These are phyloP conservation scores for Blastobasis adustella DNA, from an alignment of 2,888 invertebrate genomes.

Conservation along the genomic window DNA sequence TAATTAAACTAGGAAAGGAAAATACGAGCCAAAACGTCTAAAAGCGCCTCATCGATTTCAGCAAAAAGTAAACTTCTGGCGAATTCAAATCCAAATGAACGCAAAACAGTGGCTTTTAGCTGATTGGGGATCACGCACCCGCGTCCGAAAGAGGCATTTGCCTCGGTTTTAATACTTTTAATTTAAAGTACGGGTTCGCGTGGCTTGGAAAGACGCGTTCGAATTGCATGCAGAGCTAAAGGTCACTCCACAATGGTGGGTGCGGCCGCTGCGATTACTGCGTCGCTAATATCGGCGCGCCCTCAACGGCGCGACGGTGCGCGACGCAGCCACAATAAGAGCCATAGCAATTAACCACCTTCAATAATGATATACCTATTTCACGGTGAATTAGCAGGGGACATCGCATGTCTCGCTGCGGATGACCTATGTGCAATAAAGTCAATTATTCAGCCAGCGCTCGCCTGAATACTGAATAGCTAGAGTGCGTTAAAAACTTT, in stretches of 20 bases:
- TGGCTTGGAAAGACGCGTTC: slow-evolving; percentile 3
- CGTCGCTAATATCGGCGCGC: slow-evolving; percentile 32
- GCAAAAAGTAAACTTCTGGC: too few species aligned
- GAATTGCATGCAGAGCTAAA: slow-evolving; percentile 28
- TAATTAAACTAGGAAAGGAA: too few species aligned
- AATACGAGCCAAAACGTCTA: too few species aligned
- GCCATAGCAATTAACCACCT: slow-evolving; percentile 31
- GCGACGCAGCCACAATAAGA: slow-evolving; percentile 35
- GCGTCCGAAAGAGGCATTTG: neutral
- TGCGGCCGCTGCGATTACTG: slow-evolving; percentile 32
- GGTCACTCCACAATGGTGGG: slow-evolving; percentile 46
- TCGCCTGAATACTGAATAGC: too few species aligned
- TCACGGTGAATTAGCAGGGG: slow-evolving; percentile 13
- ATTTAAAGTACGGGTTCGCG: slow-evolving; percentile 1
- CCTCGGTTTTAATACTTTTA: neutral
- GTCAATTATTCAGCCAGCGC: too few species aligned
- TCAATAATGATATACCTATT: slow-evolving; percentile 17
- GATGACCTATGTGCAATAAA: too few species aligned
- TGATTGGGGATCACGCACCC: too few species aligned
- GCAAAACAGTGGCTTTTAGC: too few species aligned
- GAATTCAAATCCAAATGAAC: too few species aligned
- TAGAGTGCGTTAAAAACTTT: too few species aligned
- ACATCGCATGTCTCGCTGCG: neutral
- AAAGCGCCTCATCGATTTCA: too few species aligned
- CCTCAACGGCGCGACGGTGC: slow-evolving; percentile 45